Evolutionary conservation across 2,113 vertebrate species (phyloP), one percentile per base, ranked within the genome.

Genomic region (Thermophis baileyi): DNA sequence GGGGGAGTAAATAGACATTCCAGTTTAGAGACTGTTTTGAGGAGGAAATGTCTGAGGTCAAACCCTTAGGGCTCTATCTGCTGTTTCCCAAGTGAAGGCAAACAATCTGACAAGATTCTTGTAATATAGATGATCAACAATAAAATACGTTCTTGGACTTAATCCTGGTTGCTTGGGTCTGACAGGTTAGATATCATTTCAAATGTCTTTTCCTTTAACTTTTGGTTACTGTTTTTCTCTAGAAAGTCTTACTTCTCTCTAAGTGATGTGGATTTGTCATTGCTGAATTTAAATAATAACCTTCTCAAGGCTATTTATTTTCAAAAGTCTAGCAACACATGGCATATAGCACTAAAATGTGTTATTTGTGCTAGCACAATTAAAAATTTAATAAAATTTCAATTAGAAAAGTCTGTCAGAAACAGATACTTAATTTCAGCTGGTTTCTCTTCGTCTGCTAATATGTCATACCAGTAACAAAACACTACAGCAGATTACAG

Each of bases 341-440:
- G 93, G 1, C 22, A 94, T 12, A 87, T n/a, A 88, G 35, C 60
- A 88, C 25, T 88, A 54, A 89, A 92, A 69, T 90, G 55, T 89
- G 93, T 96, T 95, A 95, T 0, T 92, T 95, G 40, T 0, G 0
- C 94, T 95, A 81, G 88, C 92, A 60, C 92, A 96, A 96, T 95
- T 96, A 95, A 95, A 94, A 95, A 93, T 53, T 94, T 95, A 96
- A 94, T 92, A 96, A 94, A 95, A 93, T 94, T 87, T 96, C 90
- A 92, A 47, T 94, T 94, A 94, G 94, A 95, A 91, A 44, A 92
- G 93, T 93, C 50, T 92, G 40, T 95, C 88, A 94, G 90, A 93
- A 95, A 94, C 81, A 95, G 96, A 92, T 81, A 93, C 95, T 96
- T 95, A 93, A 92, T 93, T 95, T 96, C 94, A 81, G 85, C 46